These are phyloP conservation scores for Ceratosolen solmsi DNA, from an alignment of 1,140 invertebrate species.

Conservation along the genomic window DNA sequence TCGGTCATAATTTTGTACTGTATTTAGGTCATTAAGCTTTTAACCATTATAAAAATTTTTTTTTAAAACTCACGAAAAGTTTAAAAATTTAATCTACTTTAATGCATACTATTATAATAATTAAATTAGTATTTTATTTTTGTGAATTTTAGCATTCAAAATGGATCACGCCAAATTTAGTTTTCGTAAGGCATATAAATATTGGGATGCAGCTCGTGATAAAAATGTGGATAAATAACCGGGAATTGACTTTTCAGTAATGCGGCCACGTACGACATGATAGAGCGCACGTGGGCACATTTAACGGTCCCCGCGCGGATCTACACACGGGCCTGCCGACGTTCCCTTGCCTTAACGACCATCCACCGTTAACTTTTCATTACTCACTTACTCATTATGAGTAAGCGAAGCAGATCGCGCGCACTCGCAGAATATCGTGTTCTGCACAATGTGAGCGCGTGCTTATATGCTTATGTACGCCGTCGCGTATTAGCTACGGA, in stretches of 20 bases:
- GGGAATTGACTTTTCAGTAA: neutral
- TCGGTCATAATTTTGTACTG: too few relatives aligned
- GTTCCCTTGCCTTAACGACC: neutral
- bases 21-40: too few relatives aligned
- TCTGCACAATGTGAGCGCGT: neutral
- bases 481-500: neutral
- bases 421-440: neutral
- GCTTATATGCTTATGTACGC: too few relatives aligned
- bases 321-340: neutral
- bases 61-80: too few relatives aligned
- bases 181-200: too few relatives aligned
- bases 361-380: neutral
- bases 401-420: neutral
- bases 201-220: too few relatives aligned
- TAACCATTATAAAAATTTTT: too few relatives aligned
- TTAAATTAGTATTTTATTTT: too few relatives aligned
- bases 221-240: neutral
- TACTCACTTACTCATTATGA: slow-evolving; percentile 7
- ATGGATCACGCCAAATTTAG: too few relatives aligned
- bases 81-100: too few relatives aligned
- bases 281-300: neutral
- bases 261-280: neutral
- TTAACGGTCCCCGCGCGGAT: neutral
- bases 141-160: too few relatives aligned
- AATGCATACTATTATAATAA: too few relatives aligned